Base-by-base conservation (phyloP, 2,797 vertebrate genomes). In the Botia almorhae region DNA sequence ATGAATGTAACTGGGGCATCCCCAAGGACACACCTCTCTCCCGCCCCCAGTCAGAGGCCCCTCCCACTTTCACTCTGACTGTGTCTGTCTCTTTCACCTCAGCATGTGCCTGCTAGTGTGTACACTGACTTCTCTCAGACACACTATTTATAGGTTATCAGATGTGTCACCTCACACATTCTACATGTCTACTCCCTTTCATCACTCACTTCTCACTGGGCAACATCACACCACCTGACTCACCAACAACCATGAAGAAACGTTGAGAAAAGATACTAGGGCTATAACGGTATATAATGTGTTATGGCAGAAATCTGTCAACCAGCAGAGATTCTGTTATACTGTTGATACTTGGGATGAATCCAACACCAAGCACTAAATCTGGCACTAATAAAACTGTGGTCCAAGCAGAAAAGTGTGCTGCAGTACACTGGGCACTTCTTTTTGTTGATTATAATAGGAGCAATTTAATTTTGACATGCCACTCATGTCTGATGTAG, bases 111-210 rank as follows among this genome's bases (percentile, higher is more conserved):
- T 48, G 74, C 46, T 74, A 83, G 43, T 74, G 78, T 58, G 17
- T 56, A 21, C 29, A 29, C 29, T 29, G 29, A 29, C 29, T 29
- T 29, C 84, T 73, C 80, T 78, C 76, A 78, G 61, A 50, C 70
- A 13, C 79, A 65, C 81, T 86, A 85, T 84, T 85, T 87, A 85
- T 82, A 85, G 79, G 82, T 81, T 87, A 81, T 81, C 77, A 80
- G 78, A 85, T 79, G 67, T 82, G 76, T 81, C 78, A 78, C 74
- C 63, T 81, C 74, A 81, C 71, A 80, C 81, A 79, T 83, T 86
- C 77, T 82, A 68, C 76, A 85, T 61, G 17, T 80, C 70, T 69
- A 74, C 76, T 84, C 71, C 70, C 78, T 84, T 80, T 86, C 81
- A 84, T 85, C 86, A 83, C 81, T 81, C 71, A 51, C 71, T 80